Conservation (phyloP, 2,113 vertebrate species). For the Columba janthina region DNA sequence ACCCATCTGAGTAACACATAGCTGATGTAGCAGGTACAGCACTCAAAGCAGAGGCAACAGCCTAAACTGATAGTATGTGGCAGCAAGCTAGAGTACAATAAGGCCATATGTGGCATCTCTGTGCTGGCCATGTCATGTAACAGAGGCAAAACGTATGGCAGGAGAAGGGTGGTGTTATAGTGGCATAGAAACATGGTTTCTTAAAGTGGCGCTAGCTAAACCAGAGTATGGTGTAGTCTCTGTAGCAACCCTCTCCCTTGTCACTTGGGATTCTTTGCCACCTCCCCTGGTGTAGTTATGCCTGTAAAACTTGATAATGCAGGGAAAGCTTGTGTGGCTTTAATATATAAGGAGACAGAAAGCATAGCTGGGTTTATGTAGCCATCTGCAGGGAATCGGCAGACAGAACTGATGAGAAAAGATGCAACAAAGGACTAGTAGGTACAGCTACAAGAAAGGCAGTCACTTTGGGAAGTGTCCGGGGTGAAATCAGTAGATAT, state of each 20-base stretch:
- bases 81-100: background rate
- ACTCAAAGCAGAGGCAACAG: background rate
- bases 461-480: background rate
- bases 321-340: background rate
- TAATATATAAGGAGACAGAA: background rate
- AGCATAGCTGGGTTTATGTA: background rate
- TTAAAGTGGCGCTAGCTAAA: background rate
- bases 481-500: background rate
- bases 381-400: background rate
- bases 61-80: background rate
- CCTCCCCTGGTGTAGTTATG: background rate
- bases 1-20: accelerated
- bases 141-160: background rate
- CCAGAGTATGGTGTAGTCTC: background rate
- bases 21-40: background rate
- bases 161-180: background rate
- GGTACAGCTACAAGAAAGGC: background rate
- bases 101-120: background rate
- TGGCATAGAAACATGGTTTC: background rate
- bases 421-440: background rate
- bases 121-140: background rate
- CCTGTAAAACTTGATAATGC: background rate
- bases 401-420: background rate
- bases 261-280: background rate
- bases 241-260: background rate